phyloP scores from a whole-genome alignment of 2,797 vertebrate species.

The Melanotaenia trifasciata region DNA sequence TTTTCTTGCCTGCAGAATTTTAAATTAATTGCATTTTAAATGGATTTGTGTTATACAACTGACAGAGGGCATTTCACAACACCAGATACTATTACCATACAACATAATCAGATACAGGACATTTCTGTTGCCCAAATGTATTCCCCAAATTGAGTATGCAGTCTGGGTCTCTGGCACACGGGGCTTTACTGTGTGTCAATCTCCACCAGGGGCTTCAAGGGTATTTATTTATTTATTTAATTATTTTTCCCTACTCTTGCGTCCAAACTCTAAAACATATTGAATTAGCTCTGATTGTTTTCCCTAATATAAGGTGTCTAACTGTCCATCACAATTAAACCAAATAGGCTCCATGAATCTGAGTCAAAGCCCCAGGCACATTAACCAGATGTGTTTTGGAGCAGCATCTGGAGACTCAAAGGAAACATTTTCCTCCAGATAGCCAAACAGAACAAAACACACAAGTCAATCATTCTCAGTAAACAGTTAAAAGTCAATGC shows the following conservation, averaged over 20 bases:
- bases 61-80: not conserved
- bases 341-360: constrained; percentile 18
- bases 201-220: not conserved
- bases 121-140: not conserved
- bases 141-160: constrained; percentile 15
- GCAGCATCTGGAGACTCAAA: constrained; percentile 19
- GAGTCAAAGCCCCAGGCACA: not conserved
- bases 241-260: not conserved
- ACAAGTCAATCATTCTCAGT: constrained; percentile 22
- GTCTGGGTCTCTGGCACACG: not conserved
- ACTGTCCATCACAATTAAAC: constrained; percentile 32
- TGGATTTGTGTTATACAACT: not conserved
- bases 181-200: constrained; percentile 8
- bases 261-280: constrained; percentile 21
- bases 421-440: constrained; percentile 9
- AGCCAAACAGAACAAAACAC: constrained; percentile 21
- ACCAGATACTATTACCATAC: constrained; percentile 3
- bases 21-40: constrained; percentile 25
- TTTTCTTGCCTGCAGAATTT: constrained; percentile 15
- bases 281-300: constrained; percentile 17
- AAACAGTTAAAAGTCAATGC: constrained; percentile 21
- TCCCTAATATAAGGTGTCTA: not conserved
- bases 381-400: constrained; percentile 21
- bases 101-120: constrained; percentile 11
- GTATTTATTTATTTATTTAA: not conserved